Conservation (phyloP, 2,888 invertebrate species). For the Agrotis exclamationis region DNA sequence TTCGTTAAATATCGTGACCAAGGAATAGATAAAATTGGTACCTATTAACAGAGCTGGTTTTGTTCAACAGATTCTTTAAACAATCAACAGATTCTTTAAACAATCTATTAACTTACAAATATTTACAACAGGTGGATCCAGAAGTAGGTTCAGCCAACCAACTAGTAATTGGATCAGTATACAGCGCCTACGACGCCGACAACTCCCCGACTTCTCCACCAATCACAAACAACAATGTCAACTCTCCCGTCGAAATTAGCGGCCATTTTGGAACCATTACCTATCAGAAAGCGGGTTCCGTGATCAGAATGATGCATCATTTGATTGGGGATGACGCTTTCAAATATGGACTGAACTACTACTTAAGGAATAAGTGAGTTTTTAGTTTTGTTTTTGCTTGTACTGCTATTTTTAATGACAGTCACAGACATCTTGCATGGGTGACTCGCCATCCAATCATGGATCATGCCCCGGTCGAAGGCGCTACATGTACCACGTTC, state of each 20-base stretch:
- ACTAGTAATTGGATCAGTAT: slow-evolving; percentile 92
- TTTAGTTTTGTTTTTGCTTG: neutral
- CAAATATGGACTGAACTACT: slow-evolving; percentile 73
- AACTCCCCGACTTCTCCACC: slow-evolving; percentile 87
- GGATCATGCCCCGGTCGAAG: too few species aligned
- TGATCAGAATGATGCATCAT: slow-evolving; percentile 88
- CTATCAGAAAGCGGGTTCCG: slow-evolving; percentile 92
- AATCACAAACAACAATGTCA: slow-evolving; percentile 90
- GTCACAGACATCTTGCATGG: too few species aligned
- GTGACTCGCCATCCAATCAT: too few species aligned
- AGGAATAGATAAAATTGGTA: too few species aligned
- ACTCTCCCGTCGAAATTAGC: slow-evolving; percentile 92
- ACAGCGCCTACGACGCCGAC: slow-evolving; percentile 92
- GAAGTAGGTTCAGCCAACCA: slow-evolving; percentile 92
- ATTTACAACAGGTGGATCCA: slow-evolving; percentile 89
- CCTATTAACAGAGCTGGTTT: too few species aligned
- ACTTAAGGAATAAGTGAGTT: slow-evolving; percentile 89
- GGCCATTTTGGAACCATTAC: slow-evolving; percentile 93
- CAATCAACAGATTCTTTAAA: neutral
- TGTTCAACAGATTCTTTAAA: too few species aligned
- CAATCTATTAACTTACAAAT: neutral
- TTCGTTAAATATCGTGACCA: too few species aligned
- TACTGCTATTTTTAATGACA: neutral
- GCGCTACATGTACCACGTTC: too few species aligned
- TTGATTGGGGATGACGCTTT: slow-evolving; percentile 82